A percentile compares a stretch with the other conserved stretches of the same genome.
phyloP scores from a whole-genome alignment of 2,888 invertebrate genomes.

The Eilema griseolum region DNA sequence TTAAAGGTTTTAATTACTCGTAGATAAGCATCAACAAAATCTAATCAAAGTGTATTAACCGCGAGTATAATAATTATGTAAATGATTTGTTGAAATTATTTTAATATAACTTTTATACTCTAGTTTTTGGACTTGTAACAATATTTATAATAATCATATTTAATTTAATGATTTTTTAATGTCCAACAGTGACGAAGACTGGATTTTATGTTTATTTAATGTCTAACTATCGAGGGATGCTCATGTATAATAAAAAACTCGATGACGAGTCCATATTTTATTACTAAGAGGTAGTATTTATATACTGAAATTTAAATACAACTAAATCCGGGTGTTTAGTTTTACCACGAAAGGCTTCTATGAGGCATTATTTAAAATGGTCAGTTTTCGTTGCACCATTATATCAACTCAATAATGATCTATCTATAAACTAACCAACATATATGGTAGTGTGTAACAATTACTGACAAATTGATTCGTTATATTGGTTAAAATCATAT shows the following conservation, averaged over 20 bases:
- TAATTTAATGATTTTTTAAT: neutral
- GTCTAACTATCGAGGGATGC: neutral
- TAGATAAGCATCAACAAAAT: neutral
- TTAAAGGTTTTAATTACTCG: neutral
- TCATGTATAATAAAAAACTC: neutral
- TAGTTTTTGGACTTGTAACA: neutral
- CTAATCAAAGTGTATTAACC: neutral
- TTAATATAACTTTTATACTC: neutral
- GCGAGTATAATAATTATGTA: neutral
- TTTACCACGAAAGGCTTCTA: neutral
- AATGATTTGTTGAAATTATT: neutral
- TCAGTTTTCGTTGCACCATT: neutral
- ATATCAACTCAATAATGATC: neutral
- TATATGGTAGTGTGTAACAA: slow-evolving; percentile 23
- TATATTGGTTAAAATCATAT: slow-evolving; percentile 19
- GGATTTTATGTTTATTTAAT: neutral
- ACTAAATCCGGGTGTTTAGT: neutral
- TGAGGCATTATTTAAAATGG: neutral
- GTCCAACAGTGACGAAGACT: neutral
- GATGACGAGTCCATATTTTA: slow-evolving; percentile 1
- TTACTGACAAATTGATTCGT: slow-evolving; percentile 47
- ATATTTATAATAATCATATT: neutral
- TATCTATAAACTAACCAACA: neutral
- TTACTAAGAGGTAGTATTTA: neutral
- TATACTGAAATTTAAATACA: neutral